These are phyloP conservation scores for Adoxophyes honmai DNA, from an alignment of 1,140 invertebrate species.

Conservation along the genomic window DNA sequence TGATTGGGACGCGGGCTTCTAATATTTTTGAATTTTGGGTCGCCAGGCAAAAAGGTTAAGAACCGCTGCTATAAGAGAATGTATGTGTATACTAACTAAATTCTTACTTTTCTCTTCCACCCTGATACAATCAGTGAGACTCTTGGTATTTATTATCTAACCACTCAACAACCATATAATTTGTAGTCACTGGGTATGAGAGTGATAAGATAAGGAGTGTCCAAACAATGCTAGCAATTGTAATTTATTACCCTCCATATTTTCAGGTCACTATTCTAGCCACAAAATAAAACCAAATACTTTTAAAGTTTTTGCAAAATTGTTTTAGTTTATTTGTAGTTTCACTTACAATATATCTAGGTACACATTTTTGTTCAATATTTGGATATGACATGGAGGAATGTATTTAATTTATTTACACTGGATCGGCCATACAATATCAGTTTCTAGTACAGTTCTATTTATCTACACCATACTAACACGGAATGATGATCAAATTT, in stretches of 20 bases:
- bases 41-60: too few relatives aligned
- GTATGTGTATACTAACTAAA: background rate
- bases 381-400: background rate
- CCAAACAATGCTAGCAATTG: background rate
- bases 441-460: background rate
- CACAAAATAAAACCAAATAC: background rate
- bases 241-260: background rate
- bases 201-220: background rate
- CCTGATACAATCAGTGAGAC: too few relatives aligned
- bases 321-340: background rate
- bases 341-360: background rate
- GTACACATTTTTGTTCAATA: background rate
- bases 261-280: too few relatives aligned
- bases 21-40: too few relatives aligned
- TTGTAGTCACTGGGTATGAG: background rate
- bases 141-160: background rate
- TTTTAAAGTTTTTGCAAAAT: background rate
- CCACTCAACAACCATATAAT: background rate
- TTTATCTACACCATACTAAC: background rate
- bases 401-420: background rate
- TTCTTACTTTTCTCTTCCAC: background rate
- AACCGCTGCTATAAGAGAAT: background rate
- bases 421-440: too few relatives aligned
- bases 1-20: too few relatives aligned
- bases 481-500: conserved; percentile 2